Conservation (phyloP, 2,113 vertebrate genomes). For the Turdus rufiventris region DNA sequence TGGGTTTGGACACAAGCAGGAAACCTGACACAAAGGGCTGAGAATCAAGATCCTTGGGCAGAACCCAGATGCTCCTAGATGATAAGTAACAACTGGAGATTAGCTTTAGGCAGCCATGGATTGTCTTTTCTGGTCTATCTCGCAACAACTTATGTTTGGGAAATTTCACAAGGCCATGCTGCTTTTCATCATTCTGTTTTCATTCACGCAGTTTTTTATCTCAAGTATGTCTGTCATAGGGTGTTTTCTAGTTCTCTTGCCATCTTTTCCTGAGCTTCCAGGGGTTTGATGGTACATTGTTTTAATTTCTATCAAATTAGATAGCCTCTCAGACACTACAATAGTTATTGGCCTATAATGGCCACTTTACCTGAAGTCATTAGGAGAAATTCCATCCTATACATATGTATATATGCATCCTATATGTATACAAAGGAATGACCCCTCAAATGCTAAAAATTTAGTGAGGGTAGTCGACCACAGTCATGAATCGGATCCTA, state of each 20-base stretch:
- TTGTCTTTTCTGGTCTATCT: neutral
- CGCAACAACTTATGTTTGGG: neutral
- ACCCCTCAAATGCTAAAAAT: neutral
- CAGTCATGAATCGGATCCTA: neutral
- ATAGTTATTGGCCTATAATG: conserved; percentile 37
- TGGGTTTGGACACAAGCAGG: neutral
- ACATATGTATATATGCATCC: too few species aligned
- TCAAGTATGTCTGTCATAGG: neutral
- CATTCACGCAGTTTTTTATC: neutral
- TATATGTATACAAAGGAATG: conserved; percentile 27
- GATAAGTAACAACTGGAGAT: neutral
- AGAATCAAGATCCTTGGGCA: neutral
- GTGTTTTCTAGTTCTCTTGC: neutral
- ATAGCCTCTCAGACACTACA: neutral
- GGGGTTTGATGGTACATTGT: neutral
- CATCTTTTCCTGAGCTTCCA: neutral
- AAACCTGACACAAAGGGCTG: neutral
- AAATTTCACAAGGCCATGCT: neutral
- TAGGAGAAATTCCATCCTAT: conserved; percentile 34
- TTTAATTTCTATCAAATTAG: conserved; percentile 22
- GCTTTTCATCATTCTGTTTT: neutral
- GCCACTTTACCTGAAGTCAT: neutral
- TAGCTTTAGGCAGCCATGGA: neutral
- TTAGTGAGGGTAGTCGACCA: neutral
- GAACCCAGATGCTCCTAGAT: neutral